Evolutionary conservation across 2,113 vertebrate genomes (phyloP).

Genomic region (Panthera uncia): DNA sequence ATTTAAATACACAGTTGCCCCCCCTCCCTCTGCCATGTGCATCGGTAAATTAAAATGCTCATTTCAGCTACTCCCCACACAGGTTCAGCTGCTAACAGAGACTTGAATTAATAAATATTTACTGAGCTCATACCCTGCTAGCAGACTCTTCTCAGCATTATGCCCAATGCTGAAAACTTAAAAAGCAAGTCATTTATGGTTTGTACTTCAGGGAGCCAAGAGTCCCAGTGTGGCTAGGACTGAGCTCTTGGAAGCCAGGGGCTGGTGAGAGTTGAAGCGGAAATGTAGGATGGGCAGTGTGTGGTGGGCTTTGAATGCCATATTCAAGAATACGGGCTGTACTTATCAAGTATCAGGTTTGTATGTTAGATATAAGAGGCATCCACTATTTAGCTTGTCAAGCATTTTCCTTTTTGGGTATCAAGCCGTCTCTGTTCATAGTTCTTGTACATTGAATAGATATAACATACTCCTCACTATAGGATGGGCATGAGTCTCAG

Average conservation of each 20-base stretch:
- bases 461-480: background rate
- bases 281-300: background rate
- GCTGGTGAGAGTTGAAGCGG: too few relatives aligned
- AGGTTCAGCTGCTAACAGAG: background rate
- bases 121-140: background rate
- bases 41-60: background rate
- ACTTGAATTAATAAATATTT: background rate
- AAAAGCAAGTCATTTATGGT: background rate
- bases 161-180: background rate
- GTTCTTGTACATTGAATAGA: background rate
- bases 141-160: background rate
- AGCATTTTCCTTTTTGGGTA: background rate
- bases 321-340: background rate
- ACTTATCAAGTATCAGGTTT: background rate
- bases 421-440: background rate
- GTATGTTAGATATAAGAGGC: background rate
- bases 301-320: background rate
- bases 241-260: background rate
- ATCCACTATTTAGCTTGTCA: background rate
- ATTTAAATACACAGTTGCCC: background rate
- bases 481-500: accelerated
- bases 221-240: background rate
- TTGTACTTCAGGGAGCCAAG: background rate
- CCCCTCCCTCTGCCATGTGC: accelerated
- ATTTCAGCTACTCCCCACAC: background rate